Evolutionary conservation across 2,113 vertebrate species (phyloP).

Genomic region (Emydocephalus ijimae): DNA sequence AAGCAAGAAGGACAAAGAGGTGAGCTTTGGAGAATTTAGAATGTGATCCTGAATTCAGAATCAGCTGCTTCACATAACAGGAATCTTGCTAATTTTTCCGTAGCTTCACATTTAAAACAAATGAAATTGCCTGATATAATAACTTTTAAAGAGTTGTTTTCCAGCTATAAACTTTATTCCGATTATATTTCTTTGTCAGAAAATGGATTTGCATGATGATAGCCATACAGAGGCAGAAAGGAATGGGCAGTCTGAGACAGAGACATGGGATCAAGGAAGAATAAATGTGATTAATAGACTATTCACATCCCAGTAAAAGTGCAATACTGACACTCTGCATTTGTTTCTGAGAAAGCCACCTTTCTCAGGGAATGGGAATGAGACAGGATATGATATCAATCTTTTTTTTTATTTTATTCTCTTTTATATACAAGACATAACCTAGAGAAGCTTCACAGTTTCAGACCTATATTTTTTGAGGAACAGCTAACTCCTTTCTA

Average conservation of each 20-base stretch:
- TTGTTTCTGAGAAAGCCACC: background rate
- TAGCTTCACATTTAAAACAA: background rate
- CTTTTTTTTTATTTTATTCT: background rate
- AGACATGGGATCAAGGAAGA: background rate
- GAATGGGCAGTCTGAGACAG: background rate
- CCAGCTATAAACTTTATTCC: background rate
- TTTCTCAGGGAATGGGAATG: too few species aligned
- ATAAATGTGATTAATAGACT: background rate
- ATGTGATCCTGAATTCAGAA: conserved; percentile 10
- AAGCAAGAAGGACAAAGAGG: conserved; percentile 4
- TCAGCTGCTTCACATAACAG: conserved; percentile 8
- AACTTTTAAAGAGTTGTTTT: background rate
- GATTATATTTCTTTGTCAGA: background rate
- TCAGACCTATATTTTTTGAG: background rate
- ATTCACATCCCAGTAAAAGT: background rate
- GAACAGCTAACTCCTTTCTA: background rate
- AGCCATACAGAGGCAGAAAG: background rate
- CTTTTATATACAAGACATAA: background rate
- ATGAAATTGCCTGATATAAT: background rate
- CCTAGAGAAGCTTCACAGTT: background rate
- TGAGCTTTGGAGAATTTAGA: background rate
- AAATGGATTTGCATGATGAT: background rate
- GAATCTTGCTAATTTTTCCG: conserved; percentile 3
- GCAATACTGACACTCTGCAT: background rate
- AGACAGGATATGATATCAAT: background rate